Evolutionary conservation across 2,797 vertebrate genomes (phyloP).

Genomic region (Sebastes nivosus): DNA sequence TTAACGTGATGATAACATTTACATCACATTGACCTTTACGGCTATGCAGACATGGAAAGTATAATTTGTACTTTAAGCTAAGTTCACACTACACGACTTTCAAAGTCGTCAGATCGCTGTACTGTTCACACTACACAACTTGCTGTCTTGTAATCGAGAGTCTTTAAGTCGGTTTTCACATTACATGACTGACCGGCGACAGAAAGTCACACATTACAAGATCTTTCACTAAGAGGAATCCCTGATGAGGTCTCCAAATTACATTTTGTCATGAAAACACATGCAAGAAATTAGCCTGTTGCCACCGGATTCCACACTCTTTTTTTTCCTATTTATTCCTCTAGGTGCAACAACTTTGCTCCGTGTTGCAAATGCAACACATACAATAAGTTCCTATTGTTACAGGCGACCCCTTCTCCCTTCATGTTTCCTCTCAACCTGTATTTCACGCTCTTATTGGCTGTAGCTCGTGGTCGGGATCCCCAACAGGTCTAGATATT

Average conservation of each 20-base stretch:
- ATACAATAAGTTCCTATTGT: too few relatives aligned
- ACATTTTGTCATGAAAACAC: not conserved
- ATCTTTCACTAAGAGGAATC: not conserved
- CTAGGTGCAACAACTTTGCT: too few relatives aligned
- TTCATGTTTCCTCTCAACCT: too few relatives aligned
- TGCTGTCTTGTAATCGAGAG: not conserved
- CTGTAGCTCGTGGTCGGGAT: too few relatives aligned
- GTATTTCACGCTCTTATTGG: too few relatives aligned
- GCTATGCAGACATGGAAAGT: not conserved
- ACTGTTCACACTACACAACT: not conserved
- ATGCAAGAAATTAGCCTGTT: not conserved
- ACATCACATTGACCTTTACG: not conserved
- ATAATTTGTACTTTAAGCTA: not conserved
- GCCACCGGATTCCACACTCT: too few relatives aligned
- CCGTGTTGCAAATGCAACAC: too few relatives aligned
- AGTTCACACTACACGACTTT: too few relatives aligned
- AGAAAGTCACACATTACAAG: not conserved
- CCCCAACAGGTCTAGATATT: too few relatives aligned
- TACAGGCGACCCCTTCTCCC: too few relatives aligned
- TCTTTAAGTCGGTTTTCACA: not conserved
- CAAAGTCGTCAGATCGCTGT: not conserved
- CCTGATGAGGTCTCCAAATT: not conserved
- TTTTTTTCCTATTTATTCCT: too few relatives aligned
- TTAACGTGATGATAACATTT: not conserved
- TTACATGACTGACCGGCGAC: not conserved